Percentiles rank a stretch among this genome's conserved stretches.
phyloP scores from a whole-genome alignment of 2,113 vertebrate species.

The Trematomus loennbergii region DNA sequence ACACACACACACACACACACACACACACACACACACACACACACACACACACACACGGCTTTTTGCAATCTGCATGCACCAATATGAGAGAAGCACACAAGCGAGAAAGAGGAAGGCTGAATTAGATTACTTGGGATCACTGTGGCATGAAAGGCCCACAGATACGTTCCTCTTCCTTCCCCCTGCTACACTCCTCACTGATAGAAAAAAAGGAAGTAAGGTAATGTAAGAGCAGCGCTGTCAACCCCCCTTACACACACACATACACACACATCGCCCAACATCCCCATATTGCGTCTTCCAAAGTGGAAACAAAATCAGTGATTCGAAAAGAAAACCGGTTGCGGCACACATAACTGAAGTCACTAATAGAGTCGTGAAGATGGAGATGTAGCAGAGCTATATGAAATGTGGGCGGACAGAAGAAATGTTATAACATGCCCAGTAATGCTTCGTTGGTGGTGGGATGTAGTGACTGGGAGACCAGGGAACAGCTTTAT shows the following conservation, averaged over 20 bases:
- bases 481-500: not conserved
- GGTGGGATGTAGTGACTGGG: not conserved
- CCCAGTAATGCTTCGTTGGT: not conserved
- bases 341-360: slow-evolving; percentile 29
- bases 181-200: slow-evolving; percentile 54
- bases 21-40: slow-evolving; percentile 1
- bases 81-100: slow-evolving; percentile 73
- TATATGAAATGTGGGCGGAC: slow-evolving; percentile 12
- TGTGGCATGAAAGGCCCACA: slow-evolving; percentile 79
- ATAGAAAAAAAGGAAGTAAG: slow-evolving; percentile 69
- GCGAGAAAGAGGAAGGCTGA: slow-evolving; percentile 76
- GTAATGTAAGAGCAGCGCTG: slow-evolving; percentile 68
- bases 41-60: slow-evolving; percentile 29
- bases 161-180: slow-evolving; percentile 74
- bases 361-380: slow-evolving; percentile 24
- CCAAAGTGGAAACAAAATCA: slow-evolving; percentile 47
- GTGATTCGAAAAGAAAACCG: slow-evolving; percentile 35
- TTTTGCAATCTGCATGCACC: slow-evolving; percentile 74
- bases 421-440: not conserved
- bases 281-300: slow-evolving; percentile 19
- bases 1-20: slow-evolving; percentile 3
- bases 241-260: slow-evolving; percentile 33
- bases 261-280: not conserved
- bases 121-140: slow-evolving; percentile 83
- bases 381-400: slow-evolving; percentile 9